Evolutionary conservation across 1,140 invertebrate genomes (phyloP).

Genomic region (Brachionus sp.): DNA sequence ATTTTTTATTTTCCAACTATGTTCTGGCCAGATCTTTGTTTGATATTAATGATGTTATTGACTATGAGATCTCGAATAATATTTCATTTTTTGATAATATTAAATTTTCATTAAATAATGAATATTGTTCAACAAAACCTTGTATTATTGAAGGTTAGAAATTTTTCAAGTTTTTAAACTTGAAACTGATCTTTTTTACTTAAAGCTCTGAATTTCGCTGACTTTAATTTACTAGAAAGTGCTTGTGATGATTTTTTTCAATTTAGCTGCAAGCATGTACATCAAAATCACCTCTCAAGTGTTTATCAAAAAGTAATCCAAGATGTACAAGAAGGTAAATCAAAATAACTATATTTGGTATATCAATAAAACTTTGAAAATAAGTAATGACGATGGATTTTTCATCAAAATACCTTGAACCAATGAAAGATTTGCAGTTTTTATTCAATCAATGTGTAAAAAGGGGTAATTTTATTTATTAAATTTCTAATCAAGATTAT

Average conservation of each 20-base stretch:
- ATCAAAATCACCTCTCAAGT: background rate
- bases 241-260: background rate
- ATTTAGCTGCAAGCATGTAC: background rate
- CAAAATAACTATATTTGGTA: background rate
- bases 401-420: background rate
- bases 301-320: background rate
- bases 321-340: background rate
- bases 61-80: background rate
- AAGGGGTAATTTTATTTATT: background rate
- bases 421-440: background rate
- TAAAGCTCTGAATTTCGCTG: background rate
- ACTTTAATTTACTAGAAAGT: background rate
- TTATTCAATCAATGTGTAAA: background rate
- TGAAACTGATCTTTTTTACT: background rate
- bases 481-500: background rate
- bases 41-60: background rate
- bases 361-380: background rate
- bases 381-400: background rate
- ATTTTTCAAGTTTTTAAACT: too few relatives aligned
- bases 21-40: background rate
- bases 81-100: background rate
- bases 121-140: background rate
- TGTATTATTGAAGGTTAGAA: background rate
- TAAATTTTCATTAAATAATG: background rate
- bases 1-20: background rate